Evolutionary conservation across 2,888 invertebrate species (phyloP).

Genomic region (Sthenelais limicola): DNA sequence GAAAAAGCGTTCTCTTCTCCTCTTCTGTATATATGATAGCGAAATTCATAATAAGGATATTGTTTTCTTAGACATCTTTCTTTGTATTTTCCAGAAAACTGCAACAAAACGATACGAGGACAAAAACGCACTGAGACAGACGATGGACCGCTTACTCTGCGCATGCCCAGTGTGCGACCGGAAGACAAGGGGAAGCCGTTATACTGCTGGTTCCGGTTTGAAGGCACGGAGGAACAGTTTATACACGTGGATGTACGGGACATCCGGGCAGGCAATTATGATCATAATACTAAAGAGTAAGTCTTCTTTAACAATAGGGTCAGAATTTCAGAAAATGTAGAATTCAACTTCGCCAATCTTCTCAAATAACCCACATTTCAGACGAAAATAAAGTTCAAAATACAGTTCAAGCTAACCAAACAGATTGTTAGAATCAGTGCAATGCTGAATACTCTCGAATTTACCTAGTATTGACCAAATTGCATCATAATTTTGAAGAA

Average conservation of each 20-base stretch:
- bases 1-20: no score
- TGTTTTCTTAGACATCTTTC: not conserved
- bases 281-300: constrained; percentile 34
- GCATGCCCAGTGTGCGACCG: constrained; percentile 27
- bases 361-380: no score
- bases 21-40: not conserved
- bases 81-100: constrained; percentile 36
- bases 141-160: constrained; percentile 18
- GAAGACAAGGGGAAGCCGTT: constrained; percentile 35
- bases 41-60: not conserved
- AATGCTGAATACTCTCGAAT: no score
- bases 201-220: constrained; percentile 46
- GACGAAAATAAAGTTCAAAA: no score
- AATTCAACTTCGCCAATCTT: no score
- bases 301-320: not conserved
- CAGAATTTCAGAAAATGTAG: no score
- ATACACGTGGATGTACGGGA: constrained; percentile 41
- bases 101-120: constrained; percentile 32
- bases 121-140: not conserved
- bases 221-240: constrained; percentile 26
- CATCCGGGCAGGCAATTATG: constrained; percentile 38
- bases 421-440: no score
- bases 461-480: no score
- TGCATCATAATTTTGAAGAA: no score
- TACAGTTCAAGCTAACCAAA: no score